Conservation (phyloP, 2,888 invertebrate species). For the Ctena decussata region DNA sequence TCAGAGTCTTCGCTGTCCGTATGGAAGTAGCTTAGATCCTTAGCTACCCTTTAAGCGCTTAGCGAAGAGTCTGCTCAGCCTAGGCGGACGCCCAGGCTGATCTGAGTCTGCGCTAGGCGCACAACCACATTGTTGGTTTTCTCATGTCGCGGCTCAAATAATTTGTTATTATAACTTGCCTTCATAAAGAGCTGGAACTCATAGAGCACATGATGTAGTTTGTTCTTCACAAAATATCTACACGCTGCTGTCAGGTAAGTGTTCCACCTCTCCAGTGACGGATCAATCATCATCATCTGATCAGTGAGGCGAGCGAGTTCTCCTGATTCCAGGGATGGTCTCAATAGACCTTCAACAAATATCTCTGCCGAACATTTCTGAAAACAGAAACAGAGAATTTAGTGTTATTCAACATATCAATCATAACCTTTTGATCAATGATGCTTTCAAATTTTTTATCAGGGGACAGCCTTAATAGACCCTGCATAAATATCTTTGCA, state of each 20-base stretch:
- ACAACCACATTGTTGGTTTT: too few relatives aligned
- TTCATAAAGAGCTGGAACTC: slow-evolving; percentile 87
- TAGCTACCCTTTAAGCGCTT: too few relatives aligned
- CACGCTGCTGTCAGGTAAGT: slow-evolving; percentile 85
- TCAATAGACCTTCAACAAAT: slow-evolving; percentile 85
- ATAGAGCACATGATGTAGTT: slow-evolving; percentile 84
- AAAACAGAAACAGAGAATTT: neutral
- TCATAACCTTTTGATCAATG: too few relatives aligned
- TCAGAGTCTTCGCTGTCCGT: too few relatives aligned
- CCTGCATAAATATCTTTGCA: slow-evolving; percentile 85
- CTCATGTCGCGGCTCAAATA: too few relatives aligned
- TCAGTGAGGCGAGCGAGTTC: slow-evolving; percentile 82
- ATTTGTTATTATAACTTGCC: too few relatives aligned
- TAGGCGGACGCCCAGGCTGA: too few relatives aligned
- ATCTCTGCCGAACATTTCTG: slow-evolving; percentile 84
- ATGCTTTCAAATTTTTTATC: too few relatives aligned
- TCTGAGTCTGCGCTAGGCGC: too few relatives aligned
- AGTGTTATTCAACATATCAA: too few relatives aligned
- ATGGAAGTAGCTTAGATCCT: too few relatives aligned
- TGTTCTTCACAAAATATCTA: slow-evolving; percentile 82
- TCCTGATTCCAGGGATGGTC: slow-evolving; percentile 82
- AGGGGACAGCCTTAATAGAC: slow-evolving; percentile 84
- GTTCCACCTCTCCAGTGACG: slow-evolving; percentile 83
- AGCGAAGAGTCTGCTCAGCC: too few relatives aligned
- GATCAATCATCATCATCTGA: slow-evolving; percentile 83